These are phyloP conservation scores for Eugnorisma glareosa DNA, from an alignment of 2,888 invertebrate species.

Conservation along the genomic window DNA sequence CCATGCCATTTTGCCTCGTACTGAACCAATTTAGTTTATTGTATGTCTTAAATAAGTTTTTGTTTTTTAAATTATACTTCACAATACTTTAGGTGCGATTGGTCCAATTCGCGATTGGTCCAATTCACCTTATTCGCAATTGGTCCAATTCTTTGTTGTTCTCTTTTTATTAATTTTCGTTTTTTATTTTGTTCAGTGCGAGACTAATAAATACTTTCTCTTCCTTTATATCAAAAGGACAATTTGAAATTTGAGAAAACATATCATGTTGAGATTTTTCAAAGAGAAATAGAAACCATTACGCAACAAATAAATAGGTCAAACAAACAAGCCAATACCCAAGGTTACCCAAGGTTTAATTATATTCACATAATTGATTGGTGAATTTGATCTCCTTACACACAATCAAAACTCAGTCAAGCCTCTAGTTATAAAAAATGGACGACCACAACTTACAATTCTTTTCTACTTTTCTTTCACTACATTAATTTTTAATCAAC, in stretches of 20 bases:
- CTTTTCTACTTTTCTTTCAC: slow-evolving; percentile 27
- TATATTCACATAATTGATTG: slow-evolving; percentile 21
- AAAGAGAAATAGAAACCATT: background rate
- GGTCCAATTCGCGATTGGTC: too few species aligned
- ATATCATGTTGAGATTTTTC: background rate
- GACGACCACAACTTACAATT: slow-evolving; percentile 30
- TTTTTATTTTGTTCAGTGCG: too few species aligned
- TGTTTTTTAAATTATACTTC: too few species aligned
- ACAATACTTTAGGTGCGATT: too few species aligned
- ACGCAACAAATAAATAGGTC: background rate
- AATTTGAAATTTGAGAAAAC: background rate
- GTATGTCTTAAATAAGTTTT: too few species aligned
- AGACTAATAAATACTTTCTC: background rate
- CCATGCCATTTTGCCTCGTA: too few species aligned
- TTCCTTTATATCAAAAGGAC: background rate
- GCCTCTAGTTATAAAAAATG: slow-evolving; percentile 16
- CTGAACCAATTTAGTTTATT: too few species aligned
- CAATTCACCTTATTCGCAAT: too few species aligned
- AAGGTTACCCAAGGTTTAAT: slow-evolving; percentile 22
- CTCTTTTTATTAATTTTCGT: too few species aligned
- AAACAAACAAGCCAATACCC: slow-evolving; percentile 18
- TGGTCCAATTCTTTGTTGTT: too few species aligned
- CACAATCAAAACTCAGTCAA: slow-evolving; percentile 29
- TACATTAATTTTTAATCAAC: slow-evolving; percentile 60
- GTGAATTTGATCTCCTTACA: slow-evolving; percentile 14